These are phyloP conservation scores for Drosophila subpulchrella DNA, from an alignment of 1,140 invertebrate genomes.

Conservation along the genomic window DNA sequence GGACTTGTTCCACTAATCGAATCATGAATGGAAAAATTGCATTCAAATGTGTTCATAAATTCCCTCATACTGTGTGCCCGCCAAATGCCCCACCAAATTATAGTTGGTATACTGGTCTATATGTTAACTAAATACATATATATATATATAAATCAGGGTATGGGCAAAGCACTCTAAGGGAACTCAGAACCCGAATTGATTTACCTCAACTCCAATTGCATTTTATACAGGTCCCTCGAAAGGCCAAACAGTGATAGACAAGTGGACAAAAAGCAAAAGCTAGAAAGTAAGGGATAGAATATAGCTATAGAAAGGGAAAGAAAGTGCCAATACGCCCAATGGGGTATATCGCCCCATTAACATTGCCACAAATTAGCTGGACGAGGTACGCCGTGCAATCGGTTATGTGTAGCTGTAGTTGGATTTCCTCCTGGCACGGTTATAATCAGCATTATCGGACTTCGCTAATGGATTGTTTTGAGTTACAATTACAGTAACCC, in stretches of 20 bases:
- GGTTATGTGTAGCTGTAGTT: background rate
- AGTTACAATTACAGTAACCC: constrained; percentile 6
- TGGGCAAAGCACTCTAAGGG: constrained; percentile 30
- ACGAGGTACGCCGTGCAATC: constrained; percentile 17
- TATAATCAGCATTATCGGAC: constrained; percentile 8
- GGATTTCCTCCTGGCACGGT: background rate
- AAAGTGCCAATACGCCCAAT: constrained; percentile 22
- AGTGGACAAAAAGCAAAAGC: constrained; percentile 1
- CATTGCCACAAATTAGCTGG: constrained; percentile 33
- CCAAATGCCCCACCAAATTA: constrained; percentile 25
- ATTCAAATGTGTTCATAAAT: background rate
- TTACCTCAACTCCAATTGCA: constrained; percentile 49
- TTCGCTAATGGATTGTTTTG: constrained; percentile 25
- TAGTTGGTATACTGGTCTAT: constrained; percentile 15
- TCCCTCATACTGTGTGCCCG: background rate
- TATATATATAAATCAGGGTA: background rate
- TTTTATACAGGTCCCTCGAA: constrained; percentile 25
- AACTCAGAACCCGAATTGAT: constrained; percentile 46
- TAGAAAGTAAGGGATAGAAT: constrained; percentile 2
- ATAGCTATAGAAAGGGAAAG: constrained; percentile 19
- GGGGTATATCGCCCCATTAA: constrained; percentile 31
- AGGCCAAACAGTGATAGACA: constrained; percentile 32
- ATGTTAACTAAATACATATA: constrained; percentile 11
- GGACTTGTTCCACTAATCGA: constrained; percentile 20
- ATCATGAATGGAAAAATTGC: constrained; percentile 23